Base-by-base conservation (phyloP, 2,113 vertebrate species). In the Austrofundulus limnaeus region DNA sequence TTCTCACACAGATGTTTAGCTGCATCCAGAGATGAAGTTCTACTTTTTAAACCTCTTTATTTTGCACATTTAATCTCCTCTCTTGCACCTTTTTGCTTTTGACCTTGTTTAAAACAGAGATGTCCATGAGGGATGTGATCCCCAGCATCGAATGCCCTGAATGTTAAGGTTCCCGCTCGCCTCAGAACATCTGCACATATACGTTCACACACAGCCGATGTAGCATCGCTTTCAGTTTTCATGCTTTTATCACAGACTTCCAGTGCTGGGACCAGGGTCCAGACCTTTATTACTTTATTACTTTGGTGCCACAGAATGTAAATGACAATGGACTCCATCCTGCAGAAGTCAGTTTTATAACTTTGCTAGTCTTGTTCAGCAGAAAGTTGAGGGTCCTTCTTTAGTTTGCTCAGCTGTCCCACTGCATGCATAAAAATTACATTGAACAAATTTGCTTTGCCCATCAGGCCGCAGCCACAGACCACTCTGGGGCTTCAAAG, bases 151-250 rank as follows among this genome's bases (percentile, higher is more conserved):
- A 66, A 74, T 7, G 0, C 20, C 1, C 58, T 67, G 69, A 70
- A 70, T 72, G 46, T 74, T 49, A 72, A 78, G 45, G 54, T 72
- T 70, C 38, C 41, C 21, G 19, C 49, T 62, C 13, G 21, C 39
- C 61, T 63, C 58, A 28, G 53, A 84, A 68, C 69, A 80, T 81
- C 80, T 81, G 64, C 61, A 64, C 66, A 72, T 76, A 76, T 73
- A 62, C 70, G 80, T 85, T 80, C 78, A 66, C 50, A 12, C 24
- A 3, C 66, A 50, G 67, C 51, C 55, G 17, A 38, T 62, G 71
- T 61, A 66, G 56, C 67, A 60, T 77, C 69, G 61, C 43, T 43
- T 66, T 78, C 57, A 68, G 3, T 61, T 61, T 68, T 64, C 28
- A 34, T 51, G 73, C 41, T 41, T 57, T 74, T 70, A 77, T 83